phyloP scores from a whole-genome alignment of 2,888 invertebrate species.

The Scaptomyza reducta region DNA sequence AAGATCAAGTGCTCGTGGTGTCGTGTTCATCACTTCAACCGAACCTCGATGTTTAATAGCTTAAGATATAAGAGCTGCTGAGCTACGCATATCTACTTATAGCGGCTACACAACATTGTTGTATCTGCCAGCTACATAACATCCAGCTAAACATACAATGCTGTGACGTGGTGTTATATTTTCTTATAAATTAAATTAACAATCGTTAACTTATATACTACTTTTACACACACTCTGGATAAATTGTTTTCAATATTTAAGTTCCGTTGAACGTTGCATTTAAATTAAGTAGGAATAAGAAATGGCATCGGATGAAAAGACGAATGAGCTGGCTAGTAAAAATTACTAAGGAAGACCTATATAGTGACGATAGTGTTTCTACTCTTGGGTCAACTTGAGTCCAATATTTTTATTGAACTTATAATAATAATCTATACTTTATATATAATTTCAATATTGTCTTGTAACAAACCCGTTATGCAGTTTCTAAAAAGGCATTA shows the following conservation, averaged over 20 bases:
- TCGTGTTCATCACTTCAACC: too few relatives aligned
- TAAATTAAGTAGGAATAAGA: neutral
- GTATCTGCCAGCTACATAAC: too few relatives aligned
- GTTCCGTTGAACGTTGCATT: slow-evolving; percentile 3
- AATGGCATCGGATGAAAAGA: rapidly evolving
- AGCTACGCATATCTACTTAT: too few relatives aligned
- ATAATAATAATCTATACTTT: rapidly evolving
- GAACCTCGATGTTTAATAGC: too few relatives aligned
- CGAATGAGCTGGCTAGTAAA: neutral
- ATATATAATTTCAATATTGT: neutral
- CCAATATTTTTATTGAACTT: slow-evolving; percentile 25
- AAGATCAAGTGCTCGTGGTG: too few relatives aligned
- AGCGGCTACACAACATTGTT: too few relatives aligned
- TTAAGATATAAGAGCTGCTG: too few relatives aligned
- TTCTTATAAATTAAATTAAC: too few relatives aligned
- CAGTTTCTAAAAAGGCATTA: slow-evolving; percentile 43
- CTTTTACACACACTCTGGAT: neutral
- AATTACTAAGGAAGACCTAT: slow-evolving; percentile 49
- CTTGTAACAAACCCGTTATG: slow-evolving; percentile 29
- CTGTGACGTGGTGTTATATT: too few relatives aligned
- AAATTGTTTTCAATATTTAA: neutral
- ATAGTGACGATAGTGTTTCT: slow-evolving; percentile 57
- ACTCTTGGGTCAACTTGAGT: slow-evolving; percentile 53
- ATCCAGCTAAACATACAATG: too few relatives aligned
- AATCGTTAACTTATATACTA: too few relatives aligned